These are phyloP conservation scores for Philonicus albiceps DNA, from an alignment of 2,888 invertebrate genomes.

Conservation along the genomic window DNA sequence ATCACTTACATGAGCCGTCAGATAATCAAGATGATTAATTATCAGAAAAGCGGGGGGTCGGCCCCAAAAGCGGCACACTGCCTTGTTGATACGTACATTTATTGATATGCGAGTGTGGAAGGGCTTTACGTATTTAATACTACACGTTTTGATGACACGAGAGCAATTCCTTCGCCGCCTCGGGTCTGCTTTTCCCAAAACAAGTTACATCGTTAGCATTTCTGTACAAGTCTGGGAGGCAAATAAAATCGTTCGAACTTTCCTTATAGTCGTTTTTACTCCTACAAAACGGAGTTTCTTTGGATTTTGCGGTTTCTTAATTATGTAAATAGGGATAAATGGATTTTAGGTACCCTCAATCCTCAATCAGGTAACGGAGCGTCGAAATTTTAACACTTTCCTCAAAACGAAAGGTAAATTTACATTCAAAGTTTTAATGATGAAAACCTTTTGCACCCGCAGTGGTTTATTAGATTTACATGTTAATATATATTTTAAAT, in stretches of 20 bases:
- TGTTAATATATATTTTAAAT: background rate
- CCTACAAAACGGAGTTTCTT: background rate
- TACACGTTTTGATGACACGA: background rate
- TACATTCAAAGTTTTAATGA: background rate
- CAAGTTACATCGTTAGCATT: background rate
- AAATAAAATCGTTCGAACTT: background rate
- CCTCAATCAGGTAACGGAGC: background rate
- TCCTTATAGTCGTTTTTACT: background rate
- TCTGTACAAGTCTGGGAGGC: background rate
- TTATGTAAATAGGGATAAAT: background rate
- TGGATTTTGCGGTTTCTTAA: background rate
- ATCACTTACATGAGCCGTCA: background rate
- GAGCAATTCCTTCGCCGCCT: background rate
- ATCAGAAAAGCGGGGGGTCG: background rate
- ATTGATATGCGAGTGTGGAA: background rate
- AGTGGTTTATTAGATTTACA: background rate
- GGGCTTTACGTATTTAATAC: background rate
- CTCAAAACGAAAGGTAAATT: background rate
- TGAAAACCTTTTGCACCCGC: background rate
- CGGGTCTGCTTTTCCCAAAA: background rate
- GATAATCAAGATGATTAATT: background rate
- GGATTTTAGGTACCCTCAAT: background rate
- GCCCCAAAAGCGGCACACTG: background rate
- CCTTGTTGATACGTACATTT: background rate
- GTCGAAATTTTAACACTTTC: background rate